Evolutionary conservation across 2,888 invertebrate species (phyloP).

Genomic region (Eudemis profundana): DNA sequence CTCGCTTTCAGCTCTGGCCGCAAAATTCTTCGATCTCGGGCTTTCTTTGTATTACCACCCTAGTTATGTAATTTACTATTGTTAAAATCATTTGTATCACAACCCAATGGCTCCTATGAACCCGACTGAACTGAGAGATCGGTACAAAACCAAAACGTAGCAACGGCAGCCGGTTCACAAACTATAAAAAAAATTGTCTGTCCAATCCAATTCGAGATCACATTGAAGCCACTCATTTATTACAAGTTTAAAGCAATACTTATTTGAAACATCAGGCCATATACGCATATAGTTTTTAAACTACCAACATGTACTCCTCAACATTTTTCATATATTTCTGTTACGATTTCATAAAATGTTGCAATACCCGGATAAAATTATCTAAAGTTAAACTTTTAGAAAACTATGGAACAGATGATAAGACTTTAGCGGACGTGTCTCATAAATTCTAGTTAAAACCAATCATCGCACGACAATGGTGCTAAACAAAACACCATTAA

Average conservation of each 20-base stretch:
- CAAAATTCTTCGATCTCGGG: too few species aligned
- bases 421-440: conserved; percentile 17
- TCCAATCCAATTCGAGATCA: conserved; percentile 80
- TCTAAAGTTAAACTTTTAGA: conserved; percentile 47
- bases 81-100: too few species aligned
- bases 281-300: conserved; percentile 51
- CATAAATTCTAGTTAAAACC: conserved; percentile 3
- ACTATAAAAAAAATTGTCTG: conserved; percentile 49
- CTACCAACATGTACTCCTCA: conserved; percentile 52
- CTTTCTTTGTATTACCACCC: too few species aligned
- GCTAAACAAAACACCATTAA: conserved; percentile 6
- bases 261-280: conserved; percentile 71
- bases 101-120: too few species aligned
- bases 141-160: neutral
- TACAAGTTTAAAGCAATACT: conserved; percentile 74
- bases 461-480: neutral
- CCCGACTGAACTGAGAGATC: neutral
- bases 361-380: conserved; percentile 48
- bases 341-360: conserved; percentile 44
- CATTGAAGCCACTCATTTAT: conserved; percentile 73
- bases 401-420: conserved; percentile 38
- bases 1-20: too few species aligned
- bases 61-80: too few species aligned
- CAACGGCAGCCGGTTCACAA: conserved; percentile 38
- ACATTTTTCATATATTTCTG: conserved; percentile 51